These are phyloP conservation scores for Diadema setosum DNA, from an alignment of 35 echinoderm and acorn worm species.

Conservation along the genomic window DNA sequence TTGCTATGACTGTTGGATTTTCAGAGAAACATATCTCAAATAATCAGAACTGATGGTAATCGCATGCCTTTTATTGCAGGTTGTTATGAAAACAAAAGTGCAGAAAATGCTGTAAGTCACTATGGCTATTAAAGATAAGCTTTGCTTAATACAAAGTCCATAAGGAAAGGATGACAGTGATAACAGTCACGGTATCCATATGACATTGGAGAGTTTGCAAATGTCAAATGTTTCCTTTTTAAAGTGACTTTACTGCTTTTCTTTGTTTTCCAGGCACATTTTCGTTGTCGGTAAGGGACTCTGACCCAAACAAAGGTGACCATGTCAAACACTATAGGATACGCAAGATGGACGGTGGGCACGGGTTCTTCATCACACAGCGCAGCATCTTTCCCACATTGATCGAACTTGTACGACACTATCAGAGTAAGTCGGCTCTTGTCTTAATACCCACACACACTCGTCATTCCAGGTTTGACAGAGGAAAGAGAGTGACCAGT, in stretches of 20 bases:
- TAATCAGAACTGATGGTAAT: too few relatives aligned
- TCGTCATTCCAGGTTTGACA: too few relatives aligned
- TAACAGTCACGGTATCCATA: background rate
- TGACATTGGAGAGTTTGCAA: background rate
- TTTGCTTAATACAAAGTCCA: background rate
- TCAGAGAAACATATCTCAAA: too few relatives aligned
- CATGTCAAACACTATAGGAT: slow-evolving; percentile 87
- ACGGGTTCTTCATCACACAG: slow-evolving; percentile 63
- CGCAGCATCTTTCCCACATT: slow-evolving; percentile 49
- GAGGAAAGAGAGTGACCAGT: too few relatives aligned
- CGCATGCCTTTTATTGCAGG: too few relatives aligned
- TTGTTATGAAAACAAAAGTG: too few relatives aligned
- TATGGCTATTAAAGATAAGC: background rate
- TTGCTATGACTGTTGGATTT: too few relatives aligned
- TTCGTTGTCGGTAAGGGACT: slow-evolving; percentile 63
- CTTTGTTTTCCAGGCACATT: slow-evolving; percentile 50
- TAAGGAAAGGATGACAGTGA: background rate
- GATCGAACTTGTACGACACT: slow-evolving; percentile 43
- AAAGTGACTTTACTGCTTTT: too few relatives aligned
- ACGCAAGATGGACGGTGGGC: slow-evolving; percentile 47
- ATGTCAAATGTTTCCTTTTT: background rate
- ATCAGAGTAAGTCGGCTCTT: slow-evolving; percentile 76
- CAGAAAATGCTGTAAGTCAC: too few relatives aligned
- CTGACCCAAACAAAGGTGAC: slow-evolving; percentile 57
- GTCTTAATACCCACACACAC: too few relatives aligned